Evolutionary conservation across 2,113 vertebrate genomes (phyloP), one percentile per base, ranked within the genome.

Genomic region (Catharus minimus): DNA sequence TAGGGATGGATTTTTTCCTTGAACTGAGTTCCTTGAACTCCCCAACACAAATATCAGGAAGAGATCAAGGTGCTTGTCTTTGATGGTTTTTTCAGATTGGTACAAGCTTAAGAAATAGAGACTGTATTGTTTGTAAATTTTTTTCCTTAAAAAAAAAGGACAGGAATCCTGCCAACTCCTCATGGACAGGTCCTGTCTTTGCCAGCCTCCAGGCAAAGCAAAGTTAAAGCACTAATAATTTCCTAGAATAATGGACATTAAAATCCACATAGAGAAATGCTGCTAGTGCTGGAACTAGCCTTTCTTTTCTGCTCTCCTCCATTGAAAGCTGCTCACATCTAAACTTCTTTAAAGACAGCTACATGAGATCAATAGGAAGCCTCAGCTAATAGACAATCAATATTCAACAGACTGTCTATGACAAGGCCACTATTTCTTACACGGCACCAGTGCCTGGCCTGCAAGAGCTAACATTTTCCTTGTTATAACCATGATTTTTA

Each of bases 401-500:
- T 24, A 62, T 32, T 66, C 9, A 47, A 39, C 22, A 43, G n/a
- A 15, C 18, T 62, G 50, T 20, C 18, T 5, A 5, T 60, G 65
- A 43, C 75, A 62, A 43, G 36, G 60, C 24, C 64, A 15, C 30
- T 19, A 13, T 36, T 16, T 55, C 52, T 73, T 10, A 66, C 36
- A 56, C 43, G 44, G 13, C 56, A 21, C 50, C 28, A 19, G 14
- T 12, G 3, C 11, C 71, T 72, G 71, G 11, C 23, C 60, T 74
- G 22, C 28, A 82, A 75, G 68, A 67, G 21, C 19, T 36, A 47
- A 28, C 3, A 5, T 32, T 61, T 84, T 74, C 50, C 38, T 33
- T 75, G 44, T 43, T 15, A 6, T 27, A 18, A 38, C 12, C 27
- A 21, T 0, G 1, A 66, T 19, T 41, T 44, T 56, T 10, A 1